Percentiles rank a stretch among this genome's conserved stretches.
Evolutionary conservation across 1,140 invertebrate species (phyloP).

Genomic region (Bombus terrestris): DNA sequence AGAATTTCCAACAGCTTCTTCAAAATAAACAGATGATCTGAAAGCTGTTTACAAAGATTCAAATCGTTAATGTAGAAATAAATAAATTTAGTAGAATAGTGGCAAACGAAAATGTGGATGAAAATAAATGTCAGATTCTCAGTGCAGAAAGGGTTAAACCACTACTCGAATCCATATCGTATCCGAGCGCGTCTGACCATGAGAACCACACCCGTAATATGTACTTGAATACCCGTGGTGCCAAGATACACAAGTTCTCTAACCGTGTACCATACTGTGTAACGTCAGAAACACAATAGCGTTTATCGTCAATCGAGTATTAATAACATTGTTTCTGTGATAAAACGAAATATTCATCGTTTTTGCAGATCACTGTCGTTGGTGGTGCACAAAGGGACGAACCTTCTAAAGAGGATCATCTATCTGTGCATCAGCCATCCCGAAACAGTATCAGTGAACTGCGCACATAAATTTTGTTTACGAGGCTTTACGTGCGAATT

Average conservation of each 20-base stretch:
- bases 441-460: background rate
- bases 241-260: slow-evolving; percentile 19
- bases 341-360: slow-evolving; percentile 9
- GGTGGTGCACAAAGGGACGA: background rate
- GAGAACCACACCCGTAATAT: slow-evolving; percentile 47
- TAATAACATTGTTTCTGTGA: background rate
- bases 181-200: slow-evolving; percentile 19
- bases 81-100: background rate
- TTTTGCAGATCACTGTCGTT: background rate
- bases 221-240: slow-evolving; percentile 35
- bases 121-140: background rate
- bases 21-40: background rate
- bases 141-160: slow-evolving; percentile 19
- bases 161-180: slow-evolving; percentile 10
- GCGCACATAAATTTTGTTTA: slow-evolving; percentile 6
- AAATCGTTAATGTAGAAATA: background rate
- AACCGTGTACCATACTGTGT: slow-evolving; percentile 1
- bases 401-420: background rate
- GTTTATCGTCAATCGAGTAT: slow-evolving; percentile 20
- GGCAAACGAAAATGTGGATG: background rate
- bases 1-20: background rate
- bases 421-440: background rate
- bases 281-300: slow-evolving; percentile 34
- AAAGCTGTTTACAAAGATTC: background rate
- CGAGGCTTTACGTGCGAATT: slow-evolving; percentile 10